Percentiles rank a stretch among this genome's conserved stretches.
Evolutionary conservation across 2,797 vertebrate genomes (phyloP).

Genomic region (Acestrorhynchus altus): DNA sequence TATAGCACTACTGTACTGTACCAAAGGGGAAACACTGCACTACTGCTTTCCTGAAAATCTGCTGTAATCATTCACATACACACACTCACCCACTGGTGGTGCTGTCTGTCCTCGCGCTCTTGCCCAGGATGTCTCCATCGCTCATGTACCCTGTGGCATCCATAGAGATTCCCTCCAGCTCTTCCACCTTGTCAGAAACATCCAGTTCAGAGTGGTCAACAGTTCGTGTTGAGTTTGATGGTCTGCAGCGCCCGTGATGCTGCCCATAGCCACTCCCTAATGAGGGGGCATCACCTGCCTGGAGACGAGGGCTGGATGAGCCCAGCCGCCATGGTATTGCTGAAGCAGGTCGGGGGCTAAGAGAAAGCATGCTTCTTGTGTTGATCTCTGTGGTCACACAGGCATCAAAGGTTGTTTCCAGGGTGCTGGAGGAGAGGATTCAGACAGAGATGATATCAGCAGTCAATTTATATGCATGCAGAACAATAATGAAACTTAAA

Average conservation of each 20-base stretch:
- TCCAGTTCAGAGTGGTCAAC: constrained; percentile 73
- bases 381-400: constrained; percentile 85
- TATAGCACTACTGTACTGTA: too few species aligned
- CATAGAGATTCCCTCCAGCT: constrained; percentile 75
- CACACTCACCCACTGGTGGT: constrained; percentile 82
- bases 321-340: constrained; percentile 83
- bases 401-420: constrained; percentile 87
- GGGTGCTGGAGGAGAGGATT: constrained; percentile 70
- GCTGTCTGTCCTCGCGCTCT: constrained; percentile 79
- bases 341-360: constrained; percentile 73
- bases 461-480: neutral
- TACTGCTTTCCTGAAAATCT: neutral
- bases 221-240: constrained; percentile 71
- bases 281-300: constrained; percentile 86
- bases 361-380: constrained; percentile 79
- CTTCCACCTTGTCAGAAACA: constrained; percentile 72
- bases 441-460: neutral
- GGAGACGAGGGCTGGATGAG: constrained; percentile 84
- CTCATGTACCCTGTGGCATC: constrained; percentile 85
- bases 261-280: constrained; percentile 66
- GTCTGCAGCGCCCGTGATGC: constrained; percentile 51
- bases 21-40: too few species aligned
- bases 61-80: neutral
- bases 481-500: too few species aligned
- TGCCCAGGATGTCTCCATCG: constrained; percentile 83